Percentiles rank a stretch among this genome's conserved stretches.
Conservation (phyloP, 2,797 vertebrate genomes). For the Gallirallus australis region DNA sequence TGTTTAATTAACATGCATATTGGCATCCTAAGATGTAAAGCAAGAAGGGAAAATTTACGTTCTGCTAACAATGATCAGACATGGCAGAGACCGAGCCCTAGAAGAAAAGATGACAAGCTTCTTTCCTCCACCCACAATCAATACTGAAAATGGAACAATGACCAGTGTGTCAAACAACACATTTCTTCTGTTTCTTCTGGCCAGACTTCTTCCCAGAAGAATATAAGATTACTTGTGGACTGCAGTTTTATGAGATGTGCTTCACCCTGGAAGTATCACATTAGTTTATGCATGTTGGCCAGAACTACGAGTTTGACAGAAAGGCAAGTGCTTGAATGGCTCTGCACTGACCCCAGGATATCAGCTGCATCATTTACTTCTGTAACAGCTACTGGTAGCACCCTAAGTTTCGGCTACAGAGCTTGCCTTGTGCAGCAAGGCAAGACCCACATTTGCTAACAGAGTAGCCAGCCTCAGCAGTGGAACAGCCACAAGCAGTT, state of each 20-base stretch:
- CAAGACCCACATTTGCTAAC: not conserved
- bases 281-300: not conserved
- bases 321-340: not conserved
- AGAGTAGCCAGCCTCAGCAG: not conserved
- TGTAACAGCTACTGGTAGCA: not conserved
- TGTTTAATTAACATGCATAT: not conserved
- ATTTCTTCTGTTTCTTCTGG: not conserved
- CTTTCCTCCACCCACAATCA: not conserved
- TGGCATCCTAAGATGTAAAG: not conserved
- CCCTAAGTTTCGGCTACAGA: not conserved
- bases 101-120: not conserved
- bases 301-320: not conserved
- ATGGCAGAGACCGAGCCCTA: not conserved
- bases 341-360: not conserved
- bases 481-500: not conserved
- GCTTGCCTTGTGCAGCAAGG: not conserved
- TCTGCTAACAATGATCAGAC: not conserved
- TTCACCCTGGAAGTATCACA: not conserved
- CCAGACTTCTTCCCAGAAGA: not conserved
- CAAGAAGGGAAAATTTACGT: not conserved
- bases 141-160: not conserved
- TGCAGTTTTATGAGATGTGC: not conserved
- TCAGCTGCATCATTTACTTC: not conserved
- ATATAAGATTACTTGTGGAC: not conserved
- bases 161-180: not conserved